Percentiles rank a stretch among this genome's conserved stretches.
Conservation (phyloP, 2,113 vertebrate species). For the Thomomys bottae region DNA sequence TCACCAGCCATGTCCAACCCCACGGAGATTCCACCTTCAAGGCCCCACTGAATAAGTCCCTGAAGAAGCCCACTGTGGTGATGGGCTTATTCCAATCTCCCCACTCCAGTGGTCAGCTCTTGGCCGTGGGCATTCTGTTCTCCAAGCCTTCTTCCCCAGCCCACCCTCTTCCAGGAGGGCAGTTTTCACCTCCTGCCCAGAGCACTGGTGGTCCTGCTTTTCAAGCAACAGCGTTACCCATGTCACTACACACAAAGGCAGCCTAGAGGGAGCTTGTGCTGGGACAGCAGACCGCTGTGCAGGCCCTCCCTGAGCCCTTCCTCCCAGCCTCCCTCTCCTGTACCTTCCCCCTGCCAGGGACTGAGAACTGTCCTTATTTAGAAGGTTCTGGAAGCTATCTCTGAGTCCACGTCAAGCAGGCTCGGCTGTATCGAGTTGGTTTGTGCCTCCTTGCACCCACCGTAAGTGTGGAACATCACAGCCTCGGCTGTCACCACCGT, state of each 20-base stretch:
- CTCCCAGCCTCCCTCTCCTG: fast-evolving
- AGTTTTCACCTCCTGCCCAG: neutral
- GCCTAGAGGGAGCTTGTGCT: neutral
- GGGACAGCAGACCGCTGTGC: too few species aligned
- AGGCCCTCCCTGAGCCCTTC: neutral
- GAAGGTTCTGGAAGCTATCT: neutral
- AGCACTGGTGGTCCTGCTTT: neutral
- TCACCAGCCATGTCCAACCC: slow-evolving; percentile 54
- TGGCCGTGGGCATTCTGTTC: fast-evolving
- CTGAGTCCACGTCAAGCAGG: neutral
- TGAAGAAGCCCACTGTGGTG: too few species aligned
- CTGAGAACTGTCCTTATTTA: neutral
- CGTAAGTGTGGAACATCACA: neutral
- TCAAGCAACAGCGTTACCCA: slow-evolving; percentile 10
- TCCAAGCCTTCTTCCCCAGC: neutral
- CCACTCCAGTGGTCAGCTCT: fast-evolving
- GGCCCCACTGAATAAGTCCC: fast-evolving
- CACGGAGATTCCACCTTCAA: neutral
- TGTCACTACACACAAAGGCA: slow-evolving; percentile 21
- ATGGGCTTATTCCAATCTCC: neutral
- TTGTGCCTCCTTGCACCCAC: neutral
- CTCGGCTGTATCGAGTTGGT: too few species aligned
- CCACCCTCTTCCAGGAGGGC: neutral
- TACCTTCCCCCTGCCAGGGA: fast-evolving
- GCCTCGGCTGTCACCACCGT: fast-evolving